A percentile compares a stretch with the other conserved stretches of the same genome.
These are phyloP conservation scores for Halocynthia roretzi DNA, from an alignment of 23 tunicate species.

Conservation along the genomic window DNA sequence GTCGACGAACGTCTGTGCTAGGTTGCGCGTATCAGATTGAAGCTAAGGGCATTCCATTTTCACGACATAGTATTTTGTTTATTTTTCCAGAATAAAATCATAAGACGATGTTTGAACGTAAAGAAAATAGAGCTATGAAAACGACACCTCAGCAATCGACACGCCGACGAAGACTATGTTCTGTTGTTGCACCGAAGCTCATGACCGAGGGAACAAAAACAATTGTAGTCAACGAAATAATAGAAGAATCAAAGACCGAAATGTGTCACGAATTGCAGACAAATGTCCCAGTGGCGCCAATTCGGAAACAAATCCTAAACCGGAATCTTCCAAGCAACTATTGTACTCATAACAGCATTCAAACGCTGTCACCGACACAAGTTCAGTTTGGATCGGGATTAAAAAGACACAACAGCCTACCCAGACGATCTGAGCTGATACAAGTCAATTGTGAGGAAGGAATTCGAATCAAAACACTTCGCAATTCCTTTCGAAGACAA, in stretches of 20 bases:
- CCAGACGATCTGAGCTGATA: background rate
- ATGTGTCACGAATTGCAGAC: background rate
- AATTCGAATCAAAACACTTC: background rate
- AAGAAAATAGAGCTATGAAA: too few relatives aligned
- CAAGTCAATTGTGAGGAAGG: background rate
- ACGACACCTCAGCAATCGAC: background rate
- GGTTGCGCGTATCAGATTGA: too few relatives aligned
- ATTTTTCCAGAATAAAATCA: too few relatives aligned
- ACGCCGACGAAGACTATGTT: slow-evolving; percentile 10
- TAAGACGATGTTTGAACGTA: too few relatives aligned
- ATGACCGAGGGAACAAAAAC: background rate
- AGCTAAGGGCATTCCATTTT: too few relatives aligned
- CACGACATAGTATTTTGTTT: too few relatives aligned
- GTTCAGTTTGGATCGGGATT: background rate
- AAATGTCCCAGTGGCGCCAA: background rate
- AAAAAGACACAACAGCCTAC: slow-evolving; percentile 1
- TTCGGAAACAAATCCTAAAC: background rate
- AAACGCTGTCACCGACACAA: background rate
- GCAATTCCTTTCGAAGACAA: background rate
- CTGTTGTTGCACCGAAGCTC: slow-evolving; percentile 10
- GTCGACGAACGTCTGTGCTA: too few relatives aligned
- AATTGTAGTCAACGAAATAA: background rate
- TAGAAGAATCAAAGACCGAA: background rate
- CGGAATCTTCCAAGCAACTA: background rate
- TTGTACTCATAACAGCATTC: background rate